Base-by-base conservation (phyloP, 2,888 invertebrate genomes). In the Caradrina kadenii region DNA sequence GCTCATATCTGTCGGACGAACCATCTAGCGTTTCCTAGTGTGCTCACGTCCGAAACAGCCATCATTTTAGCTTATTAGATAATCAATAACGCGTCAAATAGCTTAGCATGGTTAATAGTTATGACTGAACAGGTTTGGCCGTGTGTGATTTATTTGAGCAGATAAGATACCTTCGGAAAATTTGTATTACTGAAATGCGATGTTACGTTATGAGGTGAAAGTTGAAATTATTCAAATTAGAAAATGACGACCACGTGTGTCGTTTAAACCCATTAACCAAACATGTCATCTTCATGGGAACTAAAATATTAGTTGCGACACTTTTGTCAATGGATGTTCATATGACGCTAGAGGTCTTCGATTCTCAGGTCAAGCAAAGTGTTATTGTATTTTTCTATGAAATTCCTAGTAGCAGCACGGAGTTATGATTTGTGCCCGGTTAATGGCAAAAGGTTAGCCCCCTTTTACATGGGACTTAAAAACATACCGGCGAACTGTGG, bases 1-100 rank as follows among this genome's bases (percentile, higher is more conserved):
- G 93, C 93, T 96, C 95, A 96, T 96, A 96, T 95, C 95, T 94
- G 94, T 93, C 92, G 91, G 90, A 89, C 83, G 87, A 86, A 89
- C 86, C 76, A 66, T 72, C 76, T 69, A 82, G 85, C 83, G 84
- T 89, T 91, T 89, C 86, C 88, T 80, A 88, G 90, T 89, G 87
- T 86, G 83, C 90, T 93, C 92, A 93, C 93, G 93, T 92, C 85
- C 86, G 85, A 80, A 83, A 85, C 86, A 87, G 86, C 89, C 90
- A 89, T 92, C 90, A 91, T 91, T 79, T 91, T 88, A 89, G 83
- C 89, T 90, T 91, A 89, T 91, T 86, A 87, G 83, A 84, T 86
- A 88, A 91, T 92, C 90, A 90, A 92, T 93, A 92, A 84, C 84
- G 35, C 59, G 69, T 66, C 75, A 82, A 84, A 83, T 78, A 67